phyloP scores from a whole-genome alignment of 1,140 invertebrate species.

The Zaprionus capensis region DNA sequence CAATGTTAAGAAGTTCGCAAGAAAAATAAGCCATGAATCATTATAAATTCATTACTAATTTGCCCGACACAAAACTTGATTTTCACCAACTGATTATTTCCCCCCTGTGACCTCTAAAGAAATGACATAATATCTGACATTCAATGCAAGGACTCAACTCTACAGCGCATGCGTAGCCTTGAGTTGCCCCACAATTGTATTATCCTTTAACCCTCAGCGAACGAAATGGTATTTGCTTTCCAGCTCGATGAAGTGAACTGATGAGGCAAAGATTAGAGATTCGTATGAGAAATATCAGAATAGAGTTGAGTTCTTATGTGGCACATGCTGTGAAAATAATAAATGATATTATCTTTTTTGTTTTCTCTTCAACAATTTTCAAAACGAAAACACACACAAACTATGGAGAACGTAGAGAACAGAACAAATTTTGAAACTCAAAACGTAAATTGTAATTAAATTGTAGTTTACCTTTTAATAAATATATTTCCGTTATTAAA shows the following conservation, averaged over 20 bases:
- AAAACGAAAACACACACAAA: too few species aligned
- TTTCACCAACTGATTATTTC: background rate
- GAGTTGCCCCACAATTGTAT: constrained; percentile 1
- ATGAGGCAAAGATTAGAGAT: constrained; percentile 8
- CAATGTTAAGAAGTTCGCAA: background rate
- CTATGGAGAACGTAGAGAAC: too few species aligned
- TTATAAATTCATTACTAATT: background rate
- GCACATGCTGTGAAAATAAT: constrained; percentile 16
- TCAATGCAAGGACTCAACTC: constrained; percentile 19
- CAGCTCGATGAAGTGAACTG: constrained; percentile 24
- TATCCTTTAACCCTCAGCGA: background rate
- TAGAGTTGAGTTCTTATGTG: constrained; percentile 1
- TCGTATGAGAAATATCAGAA: background rate
- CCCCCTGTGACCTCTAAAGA: background rate
- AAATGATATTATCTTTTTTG: constrained; percentile 3
- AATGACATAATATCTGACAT: constrained; percentile 40
- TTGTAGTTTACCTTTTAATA: constrained; percentile 78
- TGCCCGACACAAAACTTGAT: background rate
- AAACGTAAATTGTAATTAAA: constrained; percentile 3
- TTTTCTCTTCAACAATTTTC: background rate
- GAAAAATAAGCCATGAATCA: background rate
- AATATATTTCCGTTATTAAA: constrained; percentile 84
- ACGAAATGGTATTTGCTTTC: background rate
- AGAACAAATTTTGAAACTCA: background rate
- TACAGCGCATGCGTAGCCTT: constrained; percentile 47